Percentiles rank a stretch among this genome's conserved stretches.
These are phyloP conservation scores for Neodiprion lecontei DNA, from an alignment of 1,140 invertebrate species.

Conservation along the genomic window DNA sequence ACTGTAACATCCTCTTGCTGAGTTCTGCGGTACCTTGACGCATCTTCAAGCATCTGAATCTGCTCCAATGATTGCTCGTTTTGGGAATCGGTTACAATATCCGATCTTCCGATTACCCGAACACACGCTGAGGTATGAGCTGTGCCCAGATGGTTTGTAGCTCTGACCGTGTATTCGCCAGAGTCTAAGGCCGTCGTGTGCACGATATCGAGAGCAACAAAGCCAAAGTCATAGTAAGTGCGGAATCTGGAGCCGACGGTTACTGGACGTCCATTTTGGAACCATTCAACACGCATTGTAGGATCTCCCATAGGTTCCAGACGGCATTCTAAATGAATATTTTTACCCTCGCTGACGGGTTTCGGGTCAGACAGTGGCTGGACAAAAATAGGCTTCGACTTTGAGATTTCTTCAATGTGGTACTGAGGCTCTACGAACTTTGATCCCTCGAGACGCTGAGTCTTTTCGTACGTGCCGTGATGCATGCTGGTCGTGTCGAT, in stretches of 20 bases:
- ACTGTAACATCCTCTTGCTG: conserved; percentile 79
- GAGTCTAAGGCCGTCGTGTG: conserved; percentile 87
- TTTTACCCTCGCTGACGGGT: conserved; percentile 88
- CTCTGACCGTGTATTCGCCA: conserved; percentile 92
- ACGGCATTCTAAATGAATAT: conserved; percentile 89
- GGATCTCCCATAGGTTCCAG: conserved; percentile 94
- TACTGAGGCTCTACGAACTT: conserved; percentile 88
- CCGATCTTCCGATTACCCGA: conserved; percentile 81
- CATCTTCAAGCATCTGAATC: conserved; percentile 92
- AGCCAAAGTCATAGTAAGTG: conserved; percentile 96
- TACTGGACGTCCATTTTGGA: conserved; percentile 87
- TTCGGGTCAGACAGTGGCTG: conserved; percentile 82
- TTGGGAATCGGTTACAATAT: conserved; percentile 91
- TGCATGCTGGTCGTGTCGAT: conserved; percentile 91
- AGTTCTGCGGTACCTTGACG: conserved; percentile 74
- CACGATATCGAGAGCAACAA: conserved; percentile 89
- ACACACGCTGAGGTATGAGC: conserved; percentile 92
- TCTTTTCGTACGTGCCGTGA: conserved; percentile 83
- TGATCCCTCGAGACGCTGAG: conserved; percentile 84
- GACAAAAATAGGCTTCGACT: conserved; percentile 90
- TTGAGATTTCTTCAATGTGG: conserved; percentile 91
- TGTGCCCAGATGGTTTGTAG: conserved; percentile 90
- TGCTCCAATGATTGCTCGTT: conserved; percentile 94
- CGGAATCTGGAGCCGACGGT: conserved; percentile 90
- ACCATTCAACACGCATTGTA: conserved; percentile 96